Evolutionary conservation across 2,888 invertebrate species (phyloP).

Genomic region (Gymnocheta viridis): DNA sequence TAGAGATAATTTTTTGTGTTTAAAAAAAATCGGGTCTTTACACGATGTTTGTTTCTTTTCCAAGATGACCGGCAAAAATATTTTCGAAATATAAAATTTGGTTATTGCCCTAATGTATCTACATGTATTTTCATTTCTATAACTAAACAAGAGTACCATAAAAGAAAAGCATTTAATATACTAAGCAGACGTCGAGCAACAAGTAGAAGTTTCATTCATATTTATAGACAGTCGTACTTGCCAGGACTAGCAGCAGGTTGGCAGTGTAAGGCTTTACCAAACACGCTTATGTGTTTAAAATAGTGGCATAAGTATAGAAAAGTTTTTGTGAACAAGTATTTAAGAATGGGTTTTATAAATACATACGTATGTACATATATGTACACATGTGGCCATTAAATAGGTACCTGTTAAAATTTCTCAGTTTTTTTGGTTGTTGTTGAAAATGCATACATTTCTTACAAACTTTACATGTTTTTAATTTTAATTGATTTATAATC

Average conservation of each 20-base stretch:
- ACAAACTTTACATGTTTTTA: too few species aligned
- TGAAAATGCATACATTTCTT: too few species aligned
- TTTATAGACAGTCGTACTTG: constrained; percentile 15
- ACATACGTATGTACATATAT: neutral
- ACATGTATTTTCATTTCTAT: neutral
- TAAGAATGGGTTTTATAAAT: neutral
- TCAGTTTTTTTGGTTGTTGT: too few species aligned
- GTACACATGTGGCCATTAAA: neutral
- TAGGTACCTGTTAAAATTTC: too few species aligned
- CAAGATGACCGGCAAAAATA: neutral
- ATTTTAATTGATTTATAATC: too few species aligned
- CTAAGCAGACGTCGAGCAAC: constrained; percentile 40
- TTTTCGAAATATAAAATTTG: neutral
- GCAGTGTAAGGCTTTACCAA: constrained; percentile 29
- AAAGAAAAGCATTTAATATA: constrained; percentile 33
- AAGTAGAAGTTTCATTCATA: constrained; percentile 54
- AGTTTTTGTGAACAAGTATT: neutral
- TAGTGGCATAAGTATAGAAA: constrained; percentile 29
- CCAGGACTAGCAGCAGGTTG: constrained; percentile 10
- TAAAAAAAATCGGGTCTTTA: too few species aligned
- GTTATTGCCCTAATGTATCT: neutral
- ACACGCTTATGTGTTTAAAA: constrained; percentile 27
- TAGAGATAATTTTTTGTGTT: too few species aligned
- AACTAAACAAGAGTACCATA: constrained; percentile 17
- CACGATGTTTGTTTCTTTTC: neutral